Base-by-base conservation (phyloP, 2,113 vertebrate genomes). In the Rhineura floridana region DNA sequence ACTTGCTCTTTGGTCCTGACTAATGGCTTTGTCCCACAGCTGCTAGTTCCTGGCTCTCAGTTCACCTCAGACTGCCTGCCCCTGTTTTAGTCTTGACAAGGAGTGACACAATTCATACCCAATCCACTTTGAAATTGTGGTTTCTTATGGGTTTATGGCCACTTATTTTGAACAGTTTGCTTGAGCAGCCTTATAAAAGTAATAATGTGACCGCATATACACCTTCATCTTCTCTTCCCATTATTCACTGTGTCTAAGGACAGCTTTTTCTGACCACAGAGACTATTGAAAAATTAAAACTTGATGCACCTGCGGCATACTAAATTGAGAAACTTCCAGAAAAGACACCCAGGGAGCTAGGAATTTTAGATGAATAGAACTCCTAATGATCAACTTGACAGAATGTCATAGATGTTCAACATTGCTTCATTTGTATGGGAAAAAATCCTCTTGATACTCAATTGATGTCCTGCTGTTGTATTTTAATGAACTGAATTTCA, bases 351-450 rank as follows among this genome's bases (percentile, higher is more conserved):
- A 89, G 75, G 85, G 79, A 93, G 77, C 75, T 82, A 90, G 25
- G 72, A 94, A 93, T 92, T 92, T 91, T 86, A 63, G 44, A 88
- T 91, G 42, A 95, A 95, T 93, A 93, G 86, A 92, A 93, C 90
- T 92, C 89, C 89, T 94, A 93, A 93, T 93, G 83, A 91, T 93
- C 87, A 90, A 4, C 79, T 92, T 88, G 72, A 87, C 86, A 73
- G 62, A 62, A 48, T 65, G 72, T 83, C 59, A 85, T 84, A 62
- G 76, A 88, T 83, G 17, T 91, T 88, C 76, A 90, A 42, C 55
- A 46, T 87, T 85, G 52, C 48, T 84, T 94, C 90, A 94, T 94
- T 93, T 92, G 81, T 89, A 94, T 91, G 86, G 76, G 59, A 33
- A 92, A 87, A 93, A 94, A 73, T 84, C 76, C 72, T 90, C 83